Evolutionary conservation across 2,113 vertebrate genomes (phyloP).

Genomic region (Megaleporinus macrocephalus): DNA sequence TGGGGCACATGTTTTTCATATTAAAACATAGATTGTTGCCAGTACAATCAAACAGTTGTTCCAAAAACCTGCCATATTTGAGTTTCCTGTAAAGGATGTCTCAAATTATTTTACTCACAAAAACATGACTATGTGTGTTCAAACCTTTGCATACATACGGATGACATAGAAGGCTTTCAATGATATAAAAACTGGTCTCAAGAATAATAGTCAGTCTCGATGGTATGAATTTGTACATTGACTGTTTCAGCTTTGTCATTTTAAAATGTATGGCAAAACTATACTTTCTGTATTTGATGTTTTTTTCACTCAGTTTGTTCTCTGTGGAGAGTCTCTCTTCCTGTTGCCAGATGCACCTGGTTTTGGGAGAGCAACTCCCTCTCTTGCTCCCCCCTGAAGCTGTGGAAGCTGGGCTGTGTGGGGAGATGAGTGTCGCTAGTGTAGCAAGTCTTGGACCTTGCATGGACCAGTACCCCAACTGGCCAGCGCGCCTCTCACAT

Average conservation of each 20-base stretch:
- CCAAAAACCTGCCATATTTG: too few relatives aligned
- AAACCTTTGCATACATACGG: too few relatives aligned
- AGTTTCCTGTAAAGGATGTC: too few relatives aligned
- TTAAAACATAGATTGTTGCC: too few relatives aligned
- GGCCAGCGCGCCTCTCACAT: constrained; percentile 68
- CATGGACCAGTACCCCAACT: constrained; percentile 74
- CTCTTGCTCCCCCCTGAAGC: constrained; percentile 74
- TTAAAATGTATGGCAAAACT: not conserved
- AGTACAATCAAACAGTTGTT: too few relatives aligned
- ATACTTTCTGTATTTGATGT: not conserved
- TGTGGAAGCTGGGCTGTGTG: constrained; percentile 71
- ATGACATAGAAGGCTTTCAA: not conserved
- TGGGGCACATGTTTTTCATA: too few relatives aligned
- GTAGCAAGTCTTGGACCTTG: constrained; percentile 79
- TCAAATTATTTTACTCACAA: too few relatives aligned
- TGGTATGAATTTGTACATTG: not conserved
- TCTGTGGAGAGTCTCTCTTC: constrained; percentile 55
- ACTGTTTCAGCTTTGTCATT: not conserved
- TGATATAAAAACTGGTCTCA: not conserved
- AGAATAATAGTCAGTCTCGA: too few relatives aligned
- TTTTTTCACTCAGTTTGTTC: constrained; percentile 43
- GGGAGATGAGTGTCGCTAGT: constrained; percentile 73
- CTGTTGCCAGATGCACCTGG: constrained; percentile 80
- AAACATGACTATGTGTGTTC: too few relatives aligned
- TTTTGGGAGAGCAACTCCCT: constrained; percentile 66